These are phyloP conservation scores for Epizoanthus ramosus DNA, from an alignment of 92 coral and sea anemone species.

Conservation along the genomic window DNA sequence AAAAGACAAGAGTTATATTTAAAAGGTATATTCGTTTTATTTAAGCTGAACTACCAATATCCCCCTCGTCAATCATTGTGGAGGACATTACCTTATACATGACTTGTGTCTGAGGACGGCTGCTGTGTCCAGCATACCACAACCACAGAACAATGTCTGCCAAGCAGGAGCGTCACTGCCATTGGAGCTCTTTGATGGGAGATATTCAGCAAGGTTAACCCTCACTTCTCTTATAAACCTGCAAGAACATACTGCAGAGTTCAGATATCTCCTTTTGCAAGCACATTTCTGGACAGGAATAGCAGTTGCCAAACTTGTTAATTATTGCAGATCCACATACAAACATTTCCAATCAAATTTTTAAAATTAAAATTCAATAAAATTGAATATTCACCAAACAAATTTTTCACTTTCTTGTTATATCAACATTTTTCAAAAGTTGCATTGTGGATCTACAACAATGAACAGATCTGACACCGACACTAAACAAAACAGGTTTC, in stretches of 20 bases:
- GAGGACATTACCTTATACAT: slow-evolving; percentile 36
- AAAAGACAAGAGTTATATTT: not conserved
- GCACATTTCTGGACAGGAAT: not conserved
- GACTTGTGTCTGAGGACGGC: slow-evolving; percentile 17
- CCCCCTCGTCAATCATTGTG: not conserved
- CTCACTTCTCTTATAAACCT: slow-evolving; percentile 44
- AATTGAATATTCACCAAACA: not conserved
- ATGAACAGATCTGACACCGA: slow-evolving; percentile 6
- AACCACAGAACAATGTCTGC: slow-evolving; percentile 28
- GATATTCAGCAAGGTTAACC: slow-evolving; percentile 27
- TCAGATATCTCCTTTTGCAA: slow-evolving; percentile 9
- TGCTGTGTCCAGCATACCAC: slow-evolving; percentile 32
- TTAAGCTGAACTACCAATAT: not conserved
- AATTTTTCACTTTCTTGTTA: not conserved
- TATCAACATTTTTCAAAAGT: not conserved
- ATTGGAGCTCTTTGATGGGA: slow-evolving; percentile 21
- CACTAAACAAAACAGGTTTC: not conserved
- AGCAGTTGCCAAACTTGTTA: not conserved
- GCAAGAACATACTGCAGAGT: slow-evolving; percentile 35
- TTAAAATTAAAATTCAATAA: not conserved
- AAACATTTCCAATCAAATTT: not conserved
- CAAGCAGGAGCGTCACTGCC: slow-evolving; percentile 35
- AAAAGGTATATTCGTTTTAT: not conserved
- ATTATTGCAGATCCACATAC: not conserved
- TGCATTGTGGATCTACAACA: not conserved